These are phyloP conservation scores for Paramacrobiotus metropolitanus DNA, from an alignment of 1,140 invertebrate genomes.

Conservation along the genomic window DNA sequence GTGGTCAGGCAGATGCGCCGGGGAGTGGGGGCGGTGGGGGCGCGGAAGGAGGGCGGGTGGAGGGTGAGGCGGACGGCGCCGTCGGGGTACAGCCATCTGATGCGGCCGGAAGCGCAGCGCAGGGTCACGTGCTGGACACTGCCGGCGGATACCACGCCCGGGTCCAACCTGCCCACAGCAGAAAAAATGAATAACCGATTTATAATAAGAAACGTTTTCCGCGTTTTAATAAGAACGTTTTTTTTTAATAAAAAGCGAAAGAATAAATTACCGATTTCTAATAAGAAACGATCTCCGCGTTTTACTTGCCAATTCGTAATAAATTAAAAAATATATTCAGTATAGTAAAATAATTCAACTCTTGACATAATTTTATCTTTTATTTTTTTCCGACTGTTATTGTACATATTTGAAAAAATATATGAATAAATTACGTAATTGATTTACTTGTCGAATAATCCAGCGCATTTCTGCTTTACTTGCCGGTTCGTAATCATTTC, in stretches of 20 bases:
- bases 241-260: not conserved
- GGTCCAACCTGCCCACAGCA: not conserved
- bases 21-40: too few species aligned
- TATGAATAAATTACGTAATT: too few species aligned
- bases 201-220: not conserved
- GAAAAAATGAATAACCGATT: not conserved
- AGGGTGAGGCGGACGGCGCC: conserved; percentile 36
- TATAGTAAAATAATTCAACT: too few species aligned
- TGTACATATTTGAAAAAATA: too few species aligned
- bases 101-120: conserved; percentile 39
- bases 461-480: too few species aligned
- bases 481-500: too few species aligned
- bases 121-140: conserved; percentile 51
- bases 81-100: conserved; percentile 45
- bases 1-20: too few species aligned
- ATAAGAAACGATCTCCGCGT: not conserved
- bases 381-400: too few species aligned
- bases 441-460: too few species aligned
- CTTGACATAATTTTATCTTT: too few species aligned
- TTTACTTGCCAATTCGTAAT: too few species aligned
- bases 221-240: not conserved
- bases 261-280: not conserved
- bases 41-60: not conserved
- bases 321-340: too few species aligned
- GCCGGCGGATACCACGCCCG: conserved; percentile 19